Conservation (phyloP, 1,140 invertebrate genomes). For the Papilio helenus region DNA sequence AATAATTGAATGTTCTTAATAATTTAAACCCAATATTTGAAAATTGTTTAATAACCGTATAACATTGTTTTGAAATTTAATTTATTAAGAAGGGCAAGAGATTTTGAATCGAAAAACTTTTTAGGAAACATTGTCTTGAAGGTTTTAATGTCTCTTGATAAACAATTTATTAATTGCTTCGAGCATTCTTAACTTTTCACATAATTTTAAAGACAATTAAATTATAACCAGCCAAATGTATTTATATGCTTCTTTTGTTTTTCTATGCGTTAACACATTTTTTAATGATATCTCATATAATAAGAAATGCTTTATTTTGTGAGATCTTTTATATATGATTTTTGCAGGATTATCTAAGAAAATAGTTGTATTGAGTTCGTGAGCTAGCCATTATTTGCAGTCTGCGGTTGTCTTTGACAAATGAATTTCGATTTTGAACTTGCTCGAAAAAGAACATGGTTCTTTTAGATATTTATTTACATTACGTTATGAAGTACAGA, state of each 20-base stretch:
- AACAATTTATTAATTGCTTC: conserved; percentile 6
- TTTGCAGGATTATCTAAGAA: background rate
- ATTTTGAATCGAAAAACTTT: background rate
- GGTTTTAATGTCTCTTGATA: conserved; percentile 11
- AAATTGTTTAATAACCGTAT: background rate
- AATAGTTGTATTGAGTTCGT: no score
- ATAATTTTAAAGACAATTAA: background rate
- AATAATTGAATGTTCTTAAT: background rate
- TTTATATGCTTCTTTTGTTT: background rate
- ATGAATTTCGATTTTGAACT: no score
- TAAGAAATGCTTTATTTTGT: no score
- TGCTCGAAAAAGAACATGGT: no score
- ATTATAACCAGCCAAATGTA: background rate
- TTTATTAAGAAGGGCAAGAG: conserved; percentile 8
- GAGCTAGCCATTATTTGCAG: no score
- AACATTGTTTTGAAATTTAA: conserved; percentile 12
- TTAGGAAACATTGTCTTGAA: conserved; percentile 13
- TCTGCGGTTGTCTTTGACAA: no score
- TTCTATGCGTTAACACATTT: background rate
- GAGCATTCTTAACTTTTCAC: background rate
- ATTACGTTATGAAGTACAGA: no score
- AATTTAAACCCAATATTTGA: background rate
- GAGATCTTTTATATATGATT: background rate
- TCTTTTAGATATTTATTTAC: no score
- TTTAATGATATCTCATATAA: no score